Conservation (phyloP, 2,797 vertebrate genomes). For the Artibeus lituratus region DNA sequence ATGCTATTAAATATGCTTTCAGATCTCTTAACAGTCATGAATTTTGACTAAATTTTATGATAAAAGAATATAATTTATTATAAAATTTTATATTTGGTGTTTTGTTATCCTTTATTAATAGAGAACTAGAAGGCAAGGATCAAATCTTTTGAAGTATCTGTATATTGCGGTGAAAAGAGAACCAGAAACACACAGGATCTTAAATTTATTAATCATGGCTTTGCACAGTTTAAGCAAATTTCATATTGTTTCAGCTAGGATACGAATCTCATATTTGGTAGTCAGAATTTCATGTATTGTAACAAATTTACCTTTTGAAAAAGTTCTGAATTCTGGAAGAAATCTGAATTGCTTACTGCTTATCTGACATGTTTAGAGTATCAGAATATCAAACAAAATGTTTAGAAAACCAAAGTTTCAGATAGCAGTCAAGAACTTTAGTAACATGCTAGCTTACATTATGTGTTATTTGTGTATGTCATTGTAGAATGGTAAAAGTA, state of each 20-base stretch:
- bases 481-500: background rate
- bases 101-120: background rate
- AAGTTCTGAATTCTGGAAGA: background rate
- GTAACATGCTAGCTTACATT: background rate
- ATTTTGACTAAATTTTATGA: slow-evolving; percentile 9
- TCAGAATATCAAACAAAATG: background rate
- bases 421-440: background rate
- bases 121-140: background rate
- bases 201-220: background rate
- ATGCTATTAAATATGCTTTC: background rate
- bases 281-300: background rate
- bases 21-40: background rate
- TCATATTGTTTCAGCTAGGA: background rate
- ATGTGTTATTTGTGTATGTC: background rate
- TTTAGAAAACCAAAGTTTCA: background rate
- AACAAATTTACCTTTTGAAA: background rate
- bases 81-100: background rate
- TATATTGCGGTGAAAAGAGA: background rate
- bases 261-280: background rate
- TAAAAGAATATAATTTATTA: background rate
- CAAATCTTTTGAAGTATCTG: background rate
- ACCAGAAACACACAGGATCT: background rate
- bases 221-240: background rate
- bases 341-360: background rate
- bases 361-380: background rate